Base-by-base conservation (phyloP, 1,140 invertebrate species). In the Penaeus indicus region DNA sequence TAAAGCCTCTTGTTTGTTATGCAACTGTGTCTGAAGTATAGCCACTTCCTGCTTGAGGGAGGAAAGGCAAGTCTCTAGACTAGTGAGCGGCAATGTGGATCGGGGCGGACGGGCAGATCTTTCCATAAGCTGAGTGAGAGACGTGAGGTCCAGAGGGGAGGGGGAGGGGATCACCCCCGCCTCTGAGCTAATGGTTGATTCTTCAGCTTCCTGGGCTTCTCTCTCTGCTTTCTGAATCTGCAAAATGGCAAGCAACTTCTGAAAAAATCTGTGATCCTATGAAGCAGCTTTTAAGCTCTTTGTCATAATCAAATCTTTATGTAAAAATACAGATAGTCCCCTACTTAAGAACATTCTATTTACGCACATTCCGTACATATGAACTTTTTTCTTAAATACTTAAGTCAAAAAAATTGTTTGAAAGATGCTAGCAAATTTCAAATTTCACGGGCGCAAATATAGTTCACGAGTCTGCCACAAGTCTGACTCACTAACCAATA, bases 11-110 rank as follows among this genome's bases (percentile, higher is more conserved):
- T 61, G 54, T 38, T 86, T 86, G 21, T 62, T 61, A 62, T 88
- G 81, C 7, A 88, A 75, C 60, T 77, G 87, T n/a, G 87, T 64
- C 87, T 88, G 87, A 32, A 88, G 87, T 78, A 63, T 78, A 25
- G 82, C 72, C 7, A 88, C 87, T 54, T 88, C 87, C 54, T 81
- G 81, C 82, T 84, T 88, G 5, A 88, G 80, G 25, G 80, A 84
- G 21, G 87, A 88, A 21, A 88, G 63, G 25, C 87, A 88, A 4
- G 87, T 84, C 72, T 88, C 64, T 42, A 88, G 62, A 27, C 67
- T 84, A 62, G 69, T 84, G 21, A 88, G 82, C 32, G 84, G 84
- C 8, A 82, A 72, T 62, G 64, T 62, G 16, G 87, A 60, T 11
- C 8, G 81, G 42, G 67, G 21, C 25, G 69, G 60, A 16, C 81